These are phyloP conservation scores for Acanthurus lineatus DNA, from an alignment of 2,797 vertebrate genomes.

Conservation along the genomic window DNA sequence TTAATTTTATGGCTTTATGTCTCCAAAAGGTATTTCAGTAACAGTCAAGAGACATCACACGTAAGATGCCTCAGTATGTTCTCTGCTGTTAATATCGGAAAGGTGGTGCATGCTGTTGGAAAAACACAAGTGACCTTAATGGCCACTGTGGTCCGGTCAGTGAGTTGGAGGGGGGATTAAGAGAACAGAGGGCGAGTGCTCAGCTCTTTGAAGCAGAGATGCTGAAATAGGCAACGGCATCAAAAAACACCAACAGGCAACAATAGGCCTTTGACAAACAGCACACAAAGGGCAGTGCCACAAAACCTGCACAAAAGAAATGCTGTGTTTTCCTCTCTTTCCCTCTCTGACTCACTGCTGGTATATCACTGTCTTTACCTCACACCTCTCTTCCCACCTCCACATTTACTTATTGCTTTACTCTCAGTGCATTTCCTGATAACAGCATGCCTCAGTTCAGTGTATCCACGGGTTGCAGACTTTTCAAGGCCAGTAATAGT, in stretches of 20 bases:
- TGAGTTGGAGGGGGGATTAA: conserved; percentile 66
- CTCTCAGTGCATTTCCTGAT: conserved; percentile 18
- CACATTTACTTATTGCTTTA: conserved; percentile 5
- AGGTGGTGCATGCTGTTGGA: conserved; percentile 24
- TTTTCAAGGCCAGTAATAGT: conserved; percentile 6
- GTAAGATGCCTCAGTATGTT: conserved; percentile 40
- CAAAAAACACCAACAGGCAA: conserved; percentile 68
- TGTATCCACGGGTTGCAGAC: conserved; percentile 2
- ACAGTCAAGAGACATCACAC: conserved; percentile 39
- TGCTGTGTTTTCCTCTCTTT: conserved; percentile 64
- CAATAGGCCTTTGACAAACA: conserved; percentile 69
- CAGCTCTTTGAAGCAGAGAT: conserved; percentile 74
- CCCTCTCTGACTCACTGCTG: conserved; percentile 17
- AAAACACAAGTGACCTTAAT: conserved; percentile 65
- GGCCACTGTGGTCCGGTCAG: conserved; percentile 45
- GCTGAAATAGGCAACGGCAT: conserved; percentile 77
- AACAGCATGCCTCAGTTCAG: conserved; percentile 12
- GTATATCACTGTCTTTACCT: conserved; percentile 54
- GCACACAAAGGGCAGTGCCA: conserved; percentile 60
- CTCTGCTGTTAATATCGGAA: conserved; percentile 32
- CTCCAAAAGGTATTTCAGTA: conserved; percentile 41
- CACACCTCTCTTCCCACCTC: conserved; percentile 23
- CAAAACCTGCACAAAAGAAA: conserved; percentile 74
- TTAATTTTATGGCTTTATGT: conserved; percentile 44
- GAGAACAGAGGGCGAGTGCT: conserved; percentile 63